Base-by-base conservation (phyloP, 2,797 vertebrate species). In the Girardinus metallicus region DNA sequence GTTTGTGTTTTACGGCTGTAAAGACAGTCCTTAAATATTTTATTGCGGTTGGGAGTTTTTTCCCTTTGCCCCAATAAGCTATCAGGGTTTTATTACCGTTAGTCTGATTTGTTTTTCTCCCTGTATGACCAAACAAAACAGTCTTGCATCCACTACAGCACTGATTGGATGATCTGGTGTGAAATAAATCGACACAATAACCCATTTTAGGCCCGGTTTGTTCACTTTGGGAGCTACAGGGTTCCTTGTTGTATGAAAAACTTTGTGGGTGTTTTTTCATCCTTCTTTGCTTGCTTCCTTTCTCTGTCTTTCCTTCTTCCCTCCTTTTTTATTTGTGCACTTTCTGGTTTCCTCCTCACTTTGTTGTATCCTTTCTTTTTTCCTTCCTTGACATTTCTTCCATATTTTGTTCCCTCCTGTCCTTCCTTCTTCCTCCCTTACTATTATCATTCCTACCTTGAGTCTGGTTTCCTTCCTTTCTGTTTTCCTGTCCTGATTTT, bases 11-110 rank as follows among this genome's bases (percentile, higher is more conserved):
- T 84, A 82, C 68, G 78, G 75, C 76, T 73, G 73, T 83, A 87
- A 80, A 78, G 75, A 75, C 57, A 62, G 75, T 77, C 53, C 43
- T 80, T 93, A 64, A 91, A 93, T 93, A 91, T 90, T 93, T 92
- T 80, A 91, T 78, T 49, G 73, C 83, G 70, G 43, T 80, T 74
- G 75, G 62, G 78, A 70, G 46, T 85, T 83, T 78, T 78, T 51
- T 83, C 49, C 36, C 4, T 74, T 66, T 74, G 75, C 49, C 31
- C 80, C 72, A 44, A 79, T 72, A 47, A 36, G 39, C 76, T 46
- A 80, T 86, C 68, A 66, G 51, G 72, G 74, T 71, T 83, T 74
- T 77, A 64, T 74, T 68, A 43, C 46, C 47, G 76, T 78, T 71
- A 83, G 78, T 77, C 39, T 21, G 53, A 16, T 43, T 9, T 49